Evolutionary conservation across 2,888 invertebrate species (phyloP), one percentile per base, ranked within the genome.

Genomic region (Lottia scabra): DNA sequence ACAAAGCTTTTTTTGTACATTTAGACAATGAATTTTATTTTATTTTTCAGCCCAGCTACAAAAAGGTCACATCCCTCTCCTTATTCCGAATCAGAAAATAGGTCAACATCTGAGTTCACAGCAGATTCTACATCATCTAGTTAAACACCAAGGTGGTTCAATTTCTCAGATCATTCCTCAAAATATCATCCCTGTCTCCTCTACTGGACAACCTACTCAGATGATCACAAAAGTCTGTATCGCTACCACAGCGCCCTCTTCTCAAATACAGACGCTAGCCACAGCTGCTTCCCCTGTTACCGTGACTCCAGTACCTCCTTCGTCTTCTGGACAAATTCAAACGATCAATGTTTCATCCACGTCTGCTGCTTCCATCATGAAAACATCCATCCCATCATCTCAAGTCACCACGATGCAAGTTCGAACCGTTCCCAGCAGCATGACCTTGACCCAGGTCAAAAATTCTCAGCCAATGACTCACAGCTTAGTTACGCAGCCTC

Each of bases 331-430:
- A 12, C 48, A 73, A 46, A 65, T 73, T 15, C 64, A 76, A 23
- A 75, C 80, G 16, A 78, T 79, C 46, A 78, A 79, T 13, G 72
- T 77, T 16, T 78, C 78, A 23, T 76, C 75, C 13, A 74, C 75
- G n/a, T 64, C 77, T 45, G 67, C 72, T 46, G 71, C 74, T 1
- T 69, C 75, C 16, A 67, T 68, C 15, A 56, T 76, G n/a, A 76
- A 71, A 48, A 65, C 76, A 16, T 70, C 77, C 5, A 71, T 71
- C n/a, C 65, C 73, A 45, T 56, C 75, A 44, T 63, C 68, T 23
- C 45, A 63, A 15, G 44, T 66, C 16, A 63, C 64, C 16, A 45
- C 73, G 48, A 67, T 70, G 23, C 63, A 74, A 0, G 70, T 67
- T 30, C 69, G 69, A 12, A 68, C 76, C 16, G 63, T 72, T 8